Evolutionary conservation across 2,888 invertebrate genomes (phyloP).

Genomic region (Scaptomyza cyrtandrae): DNA sequence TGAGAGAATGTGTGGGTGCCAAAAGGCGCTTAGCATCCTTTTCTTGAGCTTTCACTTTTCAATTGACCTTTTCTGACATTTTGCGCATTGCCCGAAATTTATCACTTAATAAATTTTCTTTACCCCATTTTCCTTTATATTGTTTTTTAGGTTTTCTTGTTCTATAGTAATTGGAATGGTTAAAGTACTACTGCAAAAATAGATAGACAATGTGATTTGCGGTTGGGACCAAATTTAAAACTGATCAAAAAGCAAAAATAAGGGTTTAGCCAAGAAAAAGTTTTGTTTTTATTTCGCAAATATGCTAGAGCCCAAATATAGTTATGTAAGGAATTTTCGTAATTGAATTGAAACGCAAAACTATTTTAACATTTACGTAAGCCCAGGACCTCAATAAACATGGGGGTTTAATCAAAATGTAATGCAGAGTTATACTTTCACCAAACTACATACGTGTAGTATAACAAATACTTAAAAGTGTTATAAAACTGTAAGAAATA

Average conservation of each 20-base stretch:
- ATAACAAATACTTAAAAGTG: too few species aligned
- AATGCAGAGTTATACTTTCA: neutral
- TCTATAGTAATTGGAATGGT: slow-evolving; percentile 65
- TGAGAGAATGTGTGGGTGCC: slow-evolving; percentile 51
- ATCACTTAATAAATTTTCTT: slow-evolving; percentile 73
- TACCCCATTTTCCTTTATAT: slow-evolving; percentile 7
- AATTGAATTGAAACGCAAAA: neutral
- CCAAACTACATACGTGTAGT: too few species aligned
- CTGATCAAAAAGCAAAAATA: slow-evolving; percentile 9
- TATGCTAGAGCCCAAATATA: too few species aligned
- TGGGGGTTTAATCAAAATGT: neutral
- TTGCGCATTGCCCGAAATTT: slow-evolving; percentile 69
- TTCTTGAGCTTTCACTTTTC: slow-evolving; percentile 75
- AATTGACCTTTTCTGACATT: slow-evolving; percentile 75
- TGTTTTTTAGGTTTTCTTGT: slow-evolving; percentile 24
- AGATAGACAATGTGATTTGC: slow-evolving; percentile 45
- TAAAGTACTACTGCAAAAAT: slow-evolving; percentile 29
- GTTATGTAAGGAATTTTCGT: neutral
- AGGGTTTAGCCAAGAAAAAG: too few species aligned
- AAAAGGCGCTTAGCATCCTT: slow-evolving; percentile 70
- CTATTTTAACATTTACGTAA: neutral
- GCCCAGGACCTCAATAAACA: neutral
- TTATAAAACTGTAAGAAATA: too few species aligned
- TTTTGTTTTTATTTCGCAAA: neutral
- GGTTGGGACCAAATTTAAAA: slow-evolving; percentile 50